phyloP scores from a whole-genome alignment of 2,113 vertebrate genomes.

The Mellivora capensis region DNA sequence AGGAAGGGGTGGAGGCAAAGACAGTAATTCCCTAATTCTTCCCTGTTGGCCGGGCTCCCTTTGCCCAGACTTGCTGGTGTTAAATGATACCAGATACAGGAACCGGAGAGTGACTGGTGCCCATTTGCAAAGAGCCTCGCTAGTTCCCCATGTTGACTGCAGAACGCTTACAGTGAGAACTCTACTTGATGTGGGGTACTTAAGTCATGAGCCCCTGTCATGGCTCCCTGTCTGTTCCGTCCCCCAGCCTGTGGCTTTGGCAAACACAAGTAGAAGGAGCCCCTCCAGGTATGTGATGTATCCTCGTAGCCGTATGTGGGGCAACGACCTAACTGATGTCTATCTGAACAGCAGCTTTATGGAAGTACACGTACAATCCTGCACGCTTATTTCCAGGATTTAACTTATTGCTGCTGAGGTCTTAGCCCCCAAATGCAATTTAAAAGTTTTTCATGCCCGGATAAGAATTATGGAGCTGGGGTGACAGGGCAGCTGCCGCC shows the following conservation, averaged over 20 bases:
- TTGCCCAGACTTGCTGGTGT: neutral
- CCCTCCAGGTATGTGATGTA: neutral
- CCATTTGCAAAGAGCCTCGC: neutral
- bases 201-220: neutral
- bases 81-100: neutral
- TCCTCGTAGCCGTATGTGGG: neutral
- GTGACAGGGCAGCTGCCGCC: neutral
- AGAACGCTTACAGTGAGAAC: neutral
- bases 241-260: neutral
- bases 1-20: neutral
- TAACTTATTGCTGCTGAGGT: slow-evolving; percentile 37
- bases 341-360: slow-evolving; percentile 8
- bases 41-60: neutral
- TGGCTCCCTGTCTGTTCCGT: neutral
- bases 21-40: neutral
- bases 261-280: neutral
- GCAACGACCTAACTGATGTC: neutral
- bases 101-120: neutral
- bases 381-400: slow-evolving; percentile 50
- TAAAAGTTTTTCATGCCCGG: slow-evolving; percentile 34
- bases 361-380: slow-evolving; percentile 2
- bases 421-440: neutral
- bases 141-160: neutral
- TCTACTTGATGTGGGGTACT: neutral
- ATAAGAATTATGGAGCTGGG: slow-evolving; percentile 47